A percentile compares a stretch with the other conserved stretches of the same genome.
These are phyloP conservation scores for Eonycteris spelaea DNA, from an alignment of 2,113 vertebrate species.

Conservation along the genomic window DNA sequence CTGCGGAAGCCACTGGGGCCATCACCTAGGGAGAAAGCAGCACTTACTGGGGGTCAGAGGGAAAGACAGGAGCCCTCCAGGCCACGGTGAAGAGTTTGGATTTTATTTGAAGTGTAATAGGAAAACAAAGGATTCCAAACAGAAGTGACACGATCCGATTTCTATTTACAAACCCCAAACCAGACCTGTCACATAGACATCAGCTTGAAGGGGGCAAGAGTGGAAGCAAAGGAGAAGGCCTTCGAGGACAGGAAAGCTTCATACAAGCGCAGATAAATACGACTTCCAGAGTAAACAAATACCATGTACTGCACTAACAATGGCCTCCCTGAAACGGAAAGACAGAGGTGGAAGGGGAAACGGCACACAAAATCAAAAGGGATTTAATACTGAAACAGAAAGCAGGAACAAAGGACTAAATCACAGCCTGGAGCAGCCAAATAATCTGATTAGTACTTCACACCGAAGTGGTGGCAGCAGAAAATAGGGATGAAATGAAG, in stretches of 20 bases:
- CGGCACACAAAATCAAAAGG: not conserved
- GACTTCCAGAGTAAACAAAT: not conserved
- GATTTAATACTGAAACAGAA: not conserved
- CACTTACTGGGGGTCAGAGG: not conserved
- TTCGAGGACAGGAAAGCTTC: not conserved
- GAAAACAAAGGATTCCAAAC: not conserved
- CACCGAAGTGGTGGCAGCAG: not conserved
- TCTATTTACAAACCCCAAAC: not conserved
- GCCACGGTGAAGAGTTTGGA: not conserved
- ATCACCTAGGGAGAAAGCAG: not conserved
- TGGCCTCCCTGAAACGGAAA: not conserved
- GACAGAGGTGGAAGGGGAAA: not conserved
- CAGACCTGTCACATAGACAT: not conserved
- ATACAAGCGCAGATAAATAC: not conserved
- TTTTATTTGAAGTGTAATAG: not conserved
- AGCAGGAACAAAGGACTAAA: not conserved
- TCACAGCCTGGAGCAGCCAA: not conserved
- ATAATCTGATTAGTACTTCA: not conserved
- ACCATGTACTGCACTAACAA: accelerated
- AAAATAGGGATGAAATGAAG: not conserved
- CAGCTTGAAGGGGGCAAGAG: not conserved
- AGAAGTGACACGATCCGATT: not conserved
- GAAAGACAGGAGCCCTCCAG: not conserved
- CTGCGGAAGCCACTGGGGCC: not conserved
- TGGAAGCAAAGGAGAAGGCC: not conserved